Evolutionary conservation across 2,797 vertebrate genomes (phyloP).

Genomic region (Pyrocephalus nanus): DNA sequence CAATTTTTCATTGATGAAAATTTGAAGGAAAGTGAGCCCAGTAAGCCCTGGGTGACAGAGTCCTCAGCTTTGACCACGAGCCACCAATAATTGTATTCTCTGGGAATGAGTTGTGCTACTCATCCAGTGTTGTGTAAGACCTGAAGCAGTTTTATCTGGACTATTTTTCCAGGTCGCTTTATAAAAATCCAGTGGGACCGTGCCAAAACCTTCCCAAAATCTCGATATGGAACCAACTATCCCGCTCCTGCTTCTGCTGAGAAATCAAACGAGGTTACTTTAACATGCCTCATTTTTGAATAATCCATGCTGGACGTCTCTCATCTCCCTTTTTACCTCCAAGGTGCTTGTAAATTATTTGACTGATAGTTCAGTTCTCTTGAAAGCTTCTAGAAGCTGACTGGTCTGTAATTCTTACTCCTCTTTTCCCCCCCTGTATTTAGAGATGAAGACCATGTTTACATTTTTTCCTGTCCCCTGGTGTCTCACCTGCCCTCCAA

Average conservation of each 20-base stretch:
- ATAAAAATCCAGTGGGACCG: not conserved
- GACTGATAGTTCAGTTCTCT: constrained; percentile 31
- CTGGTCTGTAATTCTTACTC: constrained; percentile 38
- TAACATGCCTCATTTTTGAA: not conserved
- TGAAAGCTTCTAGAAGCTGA: constrained; percentile 24
- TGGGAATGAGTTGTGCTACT: not conserved
- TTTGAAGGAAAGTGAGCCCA: not conserved
- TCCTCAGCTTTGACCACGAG: not conserved
- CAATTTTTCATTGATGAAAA: not conserved
- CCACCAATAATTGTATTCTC: not conserved
- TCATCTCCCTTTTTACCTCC: constrained; percentile 38
- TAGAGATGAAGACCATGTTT: not conserved
- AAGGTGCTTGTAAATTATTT: constrained; percentile 17
- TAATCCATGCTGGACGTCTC: not conserved
- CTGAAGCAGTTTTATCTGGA: not conserved
- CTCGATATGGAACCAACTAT: not conserved
- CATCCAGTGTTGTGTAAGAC: not conserved
- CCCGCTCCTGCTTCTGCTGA: not conserved
- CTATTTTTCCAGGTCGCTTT: not conserved
- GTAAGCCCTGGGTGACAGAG: not conserved
- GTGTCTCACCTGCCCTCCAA: constrained; percentile 40
- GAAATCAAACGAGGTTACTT: not conserved
- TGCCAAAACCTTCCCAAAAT: not conserved
- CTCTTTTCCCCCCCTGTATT: constrained; percentile 9
- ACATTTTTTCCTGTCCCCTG: not conserved